Evolutionary conservation across 2,113 vertebrate genomes (phyloP).

Genomic region (Bagarius yarrelli): DNA sequence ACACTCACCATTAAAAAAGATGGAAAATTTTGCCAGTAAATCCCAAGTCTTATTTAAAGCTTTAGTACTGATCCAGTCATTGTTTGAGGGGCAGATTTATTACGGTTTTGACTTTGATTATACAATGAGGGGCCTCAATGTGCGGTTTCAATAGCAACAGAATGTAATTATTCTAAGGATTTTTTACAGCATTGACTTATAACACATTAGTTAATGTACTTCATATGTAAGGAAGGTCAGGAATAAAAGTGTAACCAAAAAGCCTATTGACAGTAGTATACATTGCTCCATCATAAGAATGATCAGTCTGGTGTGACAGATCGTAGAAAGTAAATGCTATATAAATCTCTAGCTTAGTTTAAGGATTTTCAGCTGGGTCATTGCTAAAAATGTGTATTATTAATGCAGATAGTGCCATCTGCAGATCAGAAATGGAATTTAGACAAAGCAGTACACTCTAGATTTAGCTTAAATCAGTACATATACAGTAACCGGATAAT

Average conservation of each 20-base stretch:
- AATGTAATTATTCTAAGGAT: background rate
- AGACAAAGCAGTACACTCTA: too few species aligned
- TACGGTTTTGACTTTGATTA: background rate
- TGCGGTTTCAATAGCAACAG: background rate
- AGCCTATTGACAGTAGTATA: background rate
- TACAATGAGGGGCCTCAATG: constrained; percentile 5
- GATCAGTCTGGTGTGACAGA: background rate
- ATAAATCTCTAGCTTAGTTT: too few species aligned
- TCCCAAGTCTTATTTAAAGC: background rate
- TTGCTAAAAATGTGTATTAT: background rate
- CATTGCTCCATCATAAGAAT: background rate
- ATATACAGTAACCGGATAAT: too few species aligned
- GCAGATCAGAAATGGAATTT: constrained; percentile 8
- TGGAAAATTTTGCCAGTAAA: background rate
- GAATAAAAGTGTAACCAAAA: background rate
- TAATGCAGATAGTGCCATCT: constrained; percentile 18
- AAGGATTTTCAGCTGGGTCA: background rate
- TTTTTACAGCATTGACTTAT: background rate
- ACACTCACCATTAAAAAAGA: background rate
- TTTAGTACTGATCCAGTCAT: background rate
- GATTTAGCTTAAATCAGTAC: background rate
- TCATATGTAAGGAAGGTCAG: background rate
- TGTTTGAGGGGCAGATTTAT: constrained; percentile 1
- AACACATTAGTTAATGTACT: background rate
- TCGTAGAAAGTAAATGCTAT: background rate